Evolutionary conservation across 2,797 vertebrate genomes (phyloP), one percentile per base, ranked within the genome.

Genomic region (Myoxocephalus aenaeus): DNA sequence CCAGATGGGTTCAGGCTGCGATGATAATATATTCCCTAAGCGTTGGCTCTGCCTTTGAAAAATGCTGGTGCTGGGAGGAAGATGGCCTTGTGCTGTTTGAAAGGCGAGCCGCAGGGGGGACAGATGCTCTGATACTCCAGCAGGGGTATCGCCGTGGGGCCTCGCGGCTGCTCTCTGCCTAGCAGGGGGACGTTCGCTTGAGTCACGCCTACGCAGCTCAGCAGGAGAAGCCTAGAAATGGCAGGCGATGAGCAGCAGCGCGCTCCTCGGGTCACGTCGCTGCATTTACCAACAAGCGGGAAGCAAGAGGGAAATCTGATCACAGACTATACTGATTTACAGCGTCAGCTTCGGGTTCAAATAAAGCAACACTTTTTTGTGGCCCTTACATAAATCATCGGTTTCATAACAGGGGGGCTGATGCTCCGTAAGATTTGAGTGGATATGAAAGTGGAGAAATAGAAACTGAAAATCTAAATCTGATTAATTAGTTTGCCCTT

Each of bases 91-190:
- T 72, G 68, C 75, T 36, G 86, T 88, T 88, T 92, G 91, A 89
- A 86, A 92, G 90, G 71, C 82, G 32, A 89, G 86, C 88, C 79
- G 79, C 77, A 8, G 87, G 90, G 89, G 82, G 90, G 77, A 67
- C 71, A 88, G 90, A 91, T 93, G 91, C 89, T 93, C 85, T 91
- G 89, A 91, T 88, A 88, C 87, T 92, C 82, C 89, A 85, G 90
- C 79, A 80, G 89, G 85, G 84, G 85, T 80, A 8, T 83, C 79
- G 86, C 93, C 81, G 86, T 54, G 6, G 92, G 92, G 90, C 77
- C 79, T 64, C 78, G 0, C 62, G 83, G 89, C 77, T 84, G 84
- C 75, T 90, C 87, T 69, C 71, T 48, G 86, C 84, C 87, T 61
- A 25, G 87, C 77, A 7, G 89, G 88, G 76, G 83, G 86, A 83